phyloP scores from a whole-genome alignment of 2,888 invertebrate species.

The Cyclophora punctaria region DNA sequence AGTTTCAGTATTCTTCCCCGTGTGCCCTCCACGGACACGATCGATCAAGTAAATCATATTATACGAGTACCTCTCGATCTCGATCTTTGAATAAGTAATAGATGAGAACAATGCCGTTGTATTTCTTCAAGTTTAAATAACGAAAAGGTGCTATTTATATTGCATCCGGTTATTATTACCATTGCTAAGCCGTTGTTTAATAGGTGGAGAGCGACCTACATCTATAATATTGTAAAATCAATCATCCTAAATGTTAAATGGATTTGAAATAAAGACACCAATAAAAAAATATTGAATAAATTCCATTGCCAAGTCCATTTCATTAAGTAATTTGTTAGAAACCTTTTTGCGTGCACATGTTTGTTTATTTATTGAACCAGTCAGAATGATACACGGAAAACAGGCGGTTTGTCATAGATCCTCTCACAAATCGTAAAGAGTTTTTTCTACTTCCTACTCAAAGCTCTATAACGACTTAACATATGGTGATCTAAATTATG shows the following conservation, averaged over 20 bases:
- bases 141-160: no score
- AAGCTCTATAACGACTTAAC: conserved; percentile 60
- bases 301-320: conserved; percentile 32
- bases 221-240: not conserved
- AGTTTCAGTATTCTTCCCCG: no score
- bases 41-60: no score
- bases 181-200: no score
- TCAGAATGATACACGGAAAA: conserved; percentile 43
- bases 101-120: no score
- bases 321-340: conserved; percentile 37
- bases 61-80: no score
- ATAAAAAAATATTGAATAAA: conserved; percentile 21
- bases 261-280: not conserved
- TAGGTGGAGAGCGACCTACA: no score
- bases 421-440: conserved; percentile 67
- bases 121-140: no score
- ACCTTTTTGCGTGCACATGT: conserved; percentile 30
- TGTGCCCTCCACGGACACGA: no score
- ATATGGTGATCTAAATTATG: conserved; percentile 74
- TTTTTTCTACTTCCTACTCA: conserved; percentile 71
- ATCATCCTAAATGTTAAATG: not conserved
- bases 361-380: conserved; percentile 37
- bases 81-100: no score
- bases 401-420: conserved; percentile 56
- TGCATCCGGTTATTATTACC: no score